A percentile compares a stretch with the other conserved stretches of the same genome.
These are phyloP conservation scores for Manacus vitellinus DNA, from an alignment of 2,113 vertebrate species.

Conservation along the genomic window DNA sequence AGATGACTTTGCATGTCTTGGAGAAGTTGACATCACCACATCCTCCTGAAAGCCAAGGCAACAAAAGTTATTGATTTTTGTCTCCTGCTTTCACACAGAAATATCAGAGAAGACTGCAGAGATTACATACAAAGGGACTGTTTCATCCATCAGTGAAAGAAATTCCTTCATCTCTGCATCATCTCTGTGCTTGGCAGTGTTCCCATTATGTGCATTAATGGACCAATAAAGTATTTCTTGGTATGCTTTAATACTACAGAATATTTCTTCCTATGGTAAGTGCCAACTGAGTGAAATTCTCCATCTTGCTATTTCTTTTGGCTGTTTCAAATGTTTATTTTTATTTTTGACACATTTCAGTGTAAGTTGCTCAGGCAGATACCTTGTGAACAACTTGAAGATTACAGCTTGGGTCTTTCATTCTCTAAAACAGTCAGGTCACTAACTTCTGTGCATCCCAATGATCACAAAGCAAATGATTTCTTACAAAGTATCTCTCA, in stretches of 20 bases:
- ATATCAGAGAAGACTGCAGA: not conserved
- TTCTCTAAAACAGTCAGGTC: not conserved
- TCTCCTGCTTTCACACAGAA: not conserved
- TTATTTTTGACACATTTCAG: not conserved
- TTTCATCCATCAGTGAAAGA: slow-evolving; percentile 5
- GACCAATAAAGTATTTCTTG: slow-evolving; percentile 4
- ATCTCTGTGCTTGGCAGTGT: not conserved
- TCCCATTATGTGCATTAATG: not conserved
- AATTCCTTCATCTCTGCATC: slow-evolving; percentile 22
- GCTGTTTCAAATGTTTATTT: not conserved
- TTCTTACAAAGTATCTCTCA: not conserved
- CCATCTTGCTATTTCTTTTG: not conserved
- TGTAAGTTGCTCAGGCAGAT: not conserved
- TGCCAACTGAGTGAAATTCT: not conserved
- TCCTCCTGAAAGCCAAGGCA: not conserved
- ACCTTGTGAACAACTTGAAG: not conserved
- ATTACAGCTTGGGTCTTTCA: not conserved
- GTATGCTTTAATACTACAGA: not conserved
- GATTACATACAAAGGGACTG: not conserved
- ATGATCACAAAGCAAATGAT: not conserved
- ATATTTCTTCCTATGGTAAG: not conserved
- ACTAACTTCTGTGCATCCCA: not conserved
- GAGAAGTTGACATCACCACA: not conserved
- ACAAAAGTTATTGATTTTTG: not conserved
- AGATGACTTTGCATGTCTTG: not conserved